Base-by-base conservation (phyloP, 2,888 invertebrate genomes). In the Tipula lateralis region DNA sequence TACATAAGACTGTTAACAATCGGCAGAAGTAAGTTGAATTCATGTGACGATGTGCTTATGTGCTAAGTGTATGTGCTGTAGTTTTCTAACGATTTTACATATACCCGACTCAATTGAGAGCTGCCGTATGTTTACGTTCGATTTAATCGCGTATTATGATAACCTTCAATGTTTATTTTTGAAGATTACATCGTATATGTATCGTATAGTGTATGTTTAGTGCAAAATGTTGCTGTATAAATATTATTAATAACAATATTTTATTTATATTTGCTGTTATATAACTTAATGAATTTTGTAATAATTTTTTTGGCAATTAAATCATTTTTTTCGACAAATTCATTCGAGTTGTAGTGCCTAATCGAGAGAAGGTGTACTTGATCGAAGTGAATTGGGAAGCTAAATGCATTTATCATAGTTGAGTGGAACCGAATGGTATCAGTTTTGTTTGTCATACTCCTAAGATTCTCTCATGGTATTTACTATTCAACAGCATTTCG, bases 161-260 rank as follows among this genome's bases (percentile, higher is more conserved):
- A 66, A 66, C 66, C 66, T 66, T 66, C 66, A 44, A 66, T 66
- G 66, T 66, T 66, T 66, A 66, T 66, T 66, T 66, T 66, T 24
- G 66, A 66, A 66, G 19, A 9, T 66, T 66, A 66, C 66, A 44
- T 44, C 13, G 19, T 12, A 24, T 66, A 66, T 66, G 19, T 66
- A 6, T 50, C 9, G 39, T 39, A 39, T 13, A 36, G 36, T 36
- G 36, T 0, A 36, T 13, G 39, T 39, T 13, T 13, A 36, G 36
- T 36, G 36, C 2, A 36, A 36, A 36, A 36, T 36, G 12, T 6
- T 36, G 12, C 36, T 9, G 36, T n/a, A n/a, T 7, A 44, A 13
- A 44, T 44, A n/a, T 44, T 39, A 16, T 50, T 50, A 50, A n/a
- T 50, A n/a, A 50, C 1, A 50, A 50, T 44, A 16, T 1, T 50